phyloP scores from a whole-genome alignment of 37 sponge, comb jelly and placozoan genomes.

The Spongilla lacustris region DNA sequence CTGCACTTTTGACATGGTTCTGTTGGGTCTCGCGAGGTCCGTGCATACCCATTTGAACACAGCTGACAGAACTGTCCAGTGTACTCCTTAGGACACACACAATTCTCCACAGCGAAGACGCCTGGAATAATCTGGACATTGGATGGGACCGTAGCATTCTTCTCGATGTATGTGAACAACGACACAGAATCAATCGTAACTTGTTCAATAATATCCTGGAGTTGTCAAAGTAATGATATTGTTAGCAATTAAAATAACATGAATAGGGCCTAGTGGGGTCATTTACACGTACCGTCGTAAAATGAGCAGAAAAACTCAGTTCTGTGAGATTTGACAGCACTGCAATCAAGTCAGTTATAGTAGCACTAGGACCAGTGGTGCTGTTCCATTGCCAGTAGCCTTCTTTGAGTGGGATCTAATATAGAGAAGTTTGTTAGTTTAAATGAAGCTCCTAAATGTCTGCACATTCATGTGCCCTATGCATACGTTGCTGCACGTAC shows the following conservation, averaged over 20 bases:
- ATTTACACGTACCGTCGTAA: conserved; percentile 13
- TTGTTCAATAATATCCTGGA: not conserved
- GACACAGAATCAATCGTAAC: not conserved
- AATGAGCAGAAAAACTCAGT: conserved; percentile 47
- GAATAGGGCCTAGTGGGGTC: not conserved
- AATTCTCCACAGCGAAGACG: conserved; percentile 1
- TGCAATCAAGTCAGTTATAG: conserved; percentile 35
- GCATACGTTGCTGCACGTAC: too few species aligned
- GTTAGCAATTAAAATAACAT: too few species aligned
- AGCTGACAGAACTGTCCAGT: conserved; percentile 70
- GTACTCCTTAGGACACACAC: conserved; percentile 52
- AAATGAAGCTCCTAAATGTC: not conserved
- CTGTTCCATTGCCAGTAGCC: conserved; percentile 53
- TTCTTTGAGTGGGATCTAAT: conserved; percentile 58
- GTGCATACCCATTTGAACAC: conserved; percentile 73
- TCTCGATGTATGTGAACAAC: not conserved
- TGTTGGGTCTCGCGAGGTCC: conserved; percentile 22
- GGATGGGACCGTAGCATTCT: not conserved
- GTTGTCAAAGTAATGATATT: not conserved
- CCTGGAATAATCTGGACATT: not conserved
- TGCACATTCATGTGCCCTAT: not conserved
- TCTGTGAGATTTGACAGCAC: conserved; percentile 63
- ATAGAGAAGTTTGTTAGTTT: not conserved
- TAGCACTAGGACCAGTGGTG: conserved; percentile 31
- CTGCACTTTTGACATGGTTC: conserved; percentile 72